phyloP scores from a whole-genome alignment of 2,797 vertebrate genomes.

The Chrysocyon brachyurus region DNA sequence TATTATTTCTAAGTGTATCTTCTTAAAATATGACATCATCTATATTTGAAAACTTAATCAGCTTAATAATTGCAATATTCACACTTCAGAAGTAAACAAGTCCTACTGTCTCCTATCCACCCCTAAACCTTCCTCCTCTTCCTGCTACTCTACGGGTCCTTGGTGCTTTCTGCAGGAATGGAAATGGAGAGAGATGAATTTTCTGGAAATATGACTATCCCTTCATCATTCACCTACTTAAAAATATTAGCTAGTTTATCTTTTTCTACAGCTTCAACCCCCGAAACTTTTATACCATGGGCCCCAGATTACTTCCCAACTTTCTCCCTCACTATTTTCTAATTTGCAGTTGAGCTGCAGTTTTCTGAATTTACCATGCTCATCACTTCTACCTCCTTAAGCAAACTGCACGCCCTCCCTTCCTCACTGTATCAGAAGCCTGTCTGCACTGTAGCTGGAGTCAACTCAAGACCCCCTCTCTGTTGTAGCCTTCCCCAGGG shows the following conservation, averaged over 20 bases:
- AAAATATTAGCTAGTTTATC: not conserved
- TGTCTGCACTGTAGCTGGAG: not conserved
- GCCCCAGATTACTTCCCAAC: not conserved
- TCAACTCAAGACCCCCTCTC: not conserved
- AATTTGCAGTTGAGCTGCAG: not conserved
- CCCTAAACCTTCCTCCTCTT: not conserved
- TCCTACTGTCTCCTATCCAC: not conserved
- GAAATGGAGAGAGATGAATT: not conserved
- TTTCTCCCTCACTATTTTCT: not conserved
- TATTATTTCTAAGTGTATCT: not conserved
- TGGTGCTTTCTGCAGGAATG: not conserved
- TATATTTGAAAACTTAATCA: conserved; percentile 26
- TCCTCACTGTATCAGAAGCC: not conserved
- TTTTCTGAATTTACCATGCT: not conserved
- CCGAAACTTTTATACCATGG: not conserved
- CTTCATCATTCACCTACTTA: not conserved
- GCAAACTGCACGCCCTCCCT: not conserved
- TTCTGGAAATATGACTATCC: not conserved
- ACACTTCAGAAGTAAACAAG: not conserved
- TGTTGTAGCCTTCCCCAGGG: not conserved
- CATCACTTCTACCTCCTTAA: not conserved
- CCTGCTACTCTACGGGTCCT: not conserved
- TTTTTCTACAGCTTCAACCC: not conserved
- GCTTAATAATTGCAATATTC: not conserved
- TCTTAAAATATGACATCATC: not conserved